phyloP scores from a whole-genome alignment of 2,113 vertebrate species.

The Abramis brama region DNA sequence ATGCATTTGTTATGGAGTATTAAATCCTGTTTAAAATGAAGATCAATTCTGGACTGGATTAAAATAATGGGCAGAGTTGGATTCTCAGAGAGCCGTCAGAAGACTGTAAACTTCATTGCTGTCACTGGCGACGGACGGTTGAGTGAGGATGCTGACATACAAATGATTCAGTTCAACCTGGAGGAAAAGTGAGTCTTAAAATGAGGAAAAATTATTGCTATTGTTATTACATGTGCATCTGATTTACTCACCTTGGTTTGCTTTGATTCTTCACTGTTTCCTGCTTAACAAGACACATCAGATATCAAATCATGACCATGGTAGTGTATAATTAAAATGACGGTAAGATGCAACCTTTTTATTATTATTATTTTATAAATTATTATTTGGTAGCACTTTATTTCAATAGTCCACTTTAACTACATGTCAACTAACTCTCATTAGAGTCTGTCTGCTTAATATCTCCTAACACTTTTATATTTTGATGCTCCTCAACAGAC shows the following conservation, averaged over 20 bases:
- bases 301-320: not conserved
- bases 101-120: not conserved
- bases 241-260: not conserved
- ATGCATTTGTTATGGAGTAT: not conserved
- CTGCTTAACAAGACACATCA: not conserved
- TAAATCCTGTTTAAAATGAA: not conserved
- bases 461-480: too few species aligned
- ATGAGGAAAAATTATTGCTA: not conserved
- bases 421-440: too few species aligned
- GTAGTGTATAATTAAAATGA: not conserved
- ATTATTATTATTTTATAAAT: too few species aligned
- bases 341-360: not conserved
- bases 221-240: not conserved
- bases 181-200: not conserved
- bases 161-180: not conserved
- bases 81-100: not conserved
- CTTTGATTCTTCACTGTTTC: not conserved
- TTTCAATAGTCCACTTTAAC: too few species aligned
- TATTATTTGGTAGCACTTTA: too few species aligned
- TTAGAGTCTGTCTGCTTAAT: too few species aligned
- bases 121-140: not conserved
- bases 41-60: not conserved
- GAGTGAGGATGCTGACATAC: not conserved
- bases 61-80: not conserved
- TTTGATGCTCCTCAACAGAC: too few species aligned